Evolutionary conservation across 2,888 invertebrate species (phyloP).

Genomic region (Plebejus argus): DNA sequence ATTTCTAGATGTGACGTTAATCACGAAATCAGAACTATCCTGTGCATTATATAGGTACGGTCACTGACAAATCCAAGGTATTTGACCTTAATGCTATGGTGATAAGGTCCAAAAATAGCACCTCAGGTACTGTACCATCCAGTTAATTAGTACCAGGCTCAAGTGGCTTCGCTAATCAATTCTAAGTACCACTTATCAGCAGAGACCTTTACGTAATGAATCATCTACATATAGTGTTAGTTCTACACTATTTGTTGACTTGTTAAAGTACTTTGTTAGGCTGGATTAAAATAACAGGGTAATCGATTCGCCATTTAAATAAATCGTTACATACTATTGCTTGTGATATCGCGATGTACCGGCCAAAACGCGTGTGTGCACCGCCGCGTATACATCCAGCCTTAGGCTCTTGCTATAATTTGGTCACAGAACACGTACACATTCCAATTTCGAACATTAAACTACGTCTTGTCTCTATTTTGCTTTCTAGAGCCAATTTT

Average conservation of each 20-base stretch:
- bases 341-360: no score
- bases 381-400: no score
- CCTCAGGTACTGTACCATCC: conserved; percentile 40
- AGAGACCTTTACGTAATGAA: conserved; percentile 33
- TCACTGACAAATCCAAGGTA: no score
- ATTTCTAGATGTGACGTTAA: background rate
- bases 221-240: background rate
- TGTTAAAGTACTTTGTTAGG: background rate
- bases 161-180: conserved; percentile 60
- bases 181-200: conserved; percentile 55
- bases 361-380: no score
- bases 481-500: no score
- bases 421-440: no score
- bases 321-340: no score
- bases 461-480: no score
- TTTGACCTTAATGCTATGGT: background rate
- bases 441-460: no score
- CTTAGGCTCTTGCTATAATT: background rate
- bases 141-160: conserved; percentile 57
- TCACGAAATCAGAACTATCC: background rate
- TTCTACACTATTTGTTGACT: background rate
- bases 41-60: no score
- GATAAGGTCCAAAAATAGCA: background rate
- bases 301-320: no score
- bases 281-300: no score